Evolutionary conservation across 2,113 vertebrate species (phyloP).

Genomic region (Elephantulus edwardii): DNA sequence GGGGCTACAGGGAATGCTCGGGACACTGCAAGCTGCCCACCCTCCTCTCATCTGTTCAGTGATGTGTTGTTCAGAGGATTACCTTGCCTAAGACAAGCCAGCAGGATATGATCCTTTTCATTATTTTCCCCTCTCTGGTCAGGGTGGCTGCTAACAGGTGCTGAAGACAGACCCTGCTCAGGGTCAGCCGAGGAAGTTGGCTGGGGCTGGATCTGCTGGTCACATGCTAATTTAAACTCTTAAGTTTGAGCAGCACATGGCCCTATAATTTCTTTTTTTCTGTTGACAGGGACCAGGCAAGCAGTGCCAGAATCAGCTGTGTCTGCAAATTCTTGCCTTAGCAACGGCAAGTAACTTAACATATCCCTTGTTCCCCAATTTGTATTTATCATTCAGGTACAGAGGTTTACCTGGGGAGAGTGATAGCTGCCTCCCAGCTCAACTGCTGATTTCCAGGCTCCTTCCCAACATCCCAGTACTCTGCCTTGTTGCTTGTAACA

Average conservation of each 20-base stretch:
- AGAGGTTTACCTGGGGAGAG: background rate
- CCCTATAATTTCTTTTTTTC: slow-evolving; percentile 36
- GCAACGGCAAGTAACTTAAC: background rate
- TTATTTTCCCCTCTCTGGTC: background rate
- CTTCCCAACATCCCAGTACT: background rate
- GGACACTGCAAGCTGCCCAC: background rate
- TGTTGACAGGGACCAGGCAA: slow-evolving; percentile 3
- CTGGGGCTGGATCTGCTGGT: background rate
- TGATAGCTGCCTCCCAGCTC: background rate
- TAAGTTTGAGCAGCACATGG: slow-evolving; percentile 12
- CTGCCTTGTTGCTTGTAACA: background rate
- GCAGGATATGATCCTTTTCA: background rate
- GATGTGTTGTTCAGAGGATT: background rate
- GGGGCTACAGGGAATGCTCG: background rate
- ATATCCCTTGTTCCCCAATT: background rate
- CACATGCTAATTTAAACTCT: background rate
- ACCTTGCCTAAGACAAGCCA: background rate
- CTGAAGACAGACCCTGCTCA: background rate
- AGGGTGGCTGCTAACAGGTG: background rate
- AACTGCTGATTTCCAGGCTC: background rate
- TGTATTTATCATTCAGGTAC: background rate
- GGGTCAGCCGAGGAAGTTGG: background rate
- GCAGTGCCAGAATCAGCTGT: background rate
- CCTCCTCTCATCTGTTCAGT: background rate
- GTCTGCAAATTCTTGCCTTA: slow-evolving; percentile 9